phyloP scores from a whole-genome alignment of 2,113 vertebrate genomes.

The Pionites leucogaster region DNA sequence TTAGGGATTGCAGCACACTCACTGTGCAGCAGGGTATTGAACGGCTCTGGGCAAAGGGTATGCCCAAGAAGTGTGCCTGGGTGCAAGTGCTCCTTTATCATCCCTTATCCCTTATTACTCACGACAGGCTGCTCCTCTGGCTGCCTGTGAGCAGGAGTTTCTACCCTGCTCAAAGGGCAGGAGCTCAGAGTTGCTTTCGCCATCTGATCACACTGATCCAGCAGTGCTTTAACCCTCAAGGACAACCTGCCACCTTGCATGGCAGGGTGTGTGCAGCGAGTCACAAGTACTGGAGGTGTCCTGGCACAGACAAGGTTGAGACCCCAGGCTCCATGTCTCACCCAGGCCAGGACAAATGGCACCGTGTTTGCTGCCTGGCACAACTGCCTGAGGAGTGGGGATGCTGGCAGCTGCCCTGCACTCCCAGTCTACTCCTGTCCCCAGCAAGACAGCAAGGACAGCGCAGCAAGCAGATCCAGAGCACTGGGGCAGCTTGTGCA shows the following conservation, averaged over 20 bases:
- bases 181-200: neutral
- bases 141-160: neutral
- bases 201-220: neutral
- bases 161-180: constrained; percentile 2
- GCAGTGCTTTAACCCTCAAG: rapidly evolving
- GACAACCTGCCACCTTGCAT: rapidly evolving
- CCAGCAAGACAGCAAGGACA: neutral
- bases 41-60: neutral
- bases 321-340: rapidly evolving
- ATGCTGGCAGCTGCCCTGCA: neutral
- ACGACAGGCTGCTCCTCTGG: neutral
- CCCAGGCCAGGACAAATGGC: neutral
- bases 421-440: neutral
- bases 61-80: rapidly evolving
- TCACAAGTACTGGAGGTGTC: neutral
- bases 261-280: rapidly evolving
- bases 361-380: rapidly evolving
- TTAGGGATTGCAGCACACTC: rapidly evolving
- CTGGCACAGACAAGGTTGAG: neutral
- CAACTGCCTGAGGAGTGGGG: neutral
- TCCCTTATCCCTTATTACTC: neutral
- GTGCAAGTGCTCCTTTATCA: neutral
- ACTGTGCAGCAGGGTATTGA: rapidly evolving
- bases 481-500: neutral
- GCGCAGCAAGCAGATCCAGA: rapidly evolving